phyloP scores from a whole-genome alignment of 2,113 vertebrate genomes.

The Laticauda laticaudata region DNA sequence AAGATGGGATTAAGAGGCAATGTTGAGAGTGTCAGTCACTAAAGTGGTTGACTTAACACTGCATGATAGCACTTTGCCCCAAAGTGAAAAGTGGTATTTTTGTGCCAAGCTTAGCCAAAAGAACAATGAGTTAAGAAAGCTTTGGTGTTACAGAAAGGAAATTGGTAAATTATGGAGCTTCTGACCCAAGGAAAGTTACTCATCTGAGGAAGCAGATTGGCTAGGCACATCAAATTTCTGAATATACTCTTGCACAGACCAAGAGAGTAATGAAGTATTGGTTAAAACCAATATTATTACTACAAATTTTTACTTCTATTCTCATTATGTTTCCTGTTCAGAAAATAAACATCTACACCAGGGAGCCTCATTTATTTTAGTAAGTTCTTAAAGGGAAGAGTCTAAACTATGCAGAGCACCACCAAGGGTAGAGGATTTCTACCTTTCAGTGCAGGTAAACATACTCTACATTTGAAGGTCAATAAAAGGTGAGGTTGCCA shows the following conservation, averaged over 20 bases:
- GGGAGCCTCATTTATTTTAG: neutral
- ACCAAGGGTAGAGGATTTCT: neutral
- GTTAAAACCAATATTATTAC: neutral
- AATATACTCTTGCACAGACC: too few species aligned
- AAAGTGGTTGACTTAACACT: constrained; percentile 33
- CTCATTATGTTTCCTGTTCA: neutral
- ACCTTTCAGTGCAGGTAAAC: neutral
- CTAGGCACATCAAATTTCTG: neutral
- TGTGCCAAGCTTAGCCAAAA: neutral
- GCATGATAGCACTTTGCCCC: neutral
- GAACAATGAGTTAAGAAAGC: constrained; percentile 11
- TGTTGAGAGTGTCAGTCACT: constrained; percentile 37
- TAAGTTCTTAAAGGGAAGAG: neutral
- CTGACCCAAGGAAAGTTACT: neutral
- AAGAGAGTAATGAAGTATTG: neutral
- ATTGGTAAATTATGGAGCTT: neutral
- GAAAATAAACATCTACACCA: neutral
- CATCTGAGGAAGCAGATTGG: neutral
- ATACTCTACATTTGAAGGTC: neutral
- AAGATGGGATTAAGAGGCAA: constrained; percentile 49
- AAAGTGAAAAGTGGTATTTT: constrained; percentile 27
- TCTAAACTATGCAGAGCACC: neutral
- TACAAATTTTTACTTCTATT: neutral
- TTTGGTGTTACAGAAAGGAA: neutral
- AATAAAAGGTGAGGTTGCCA: neutral